Evolutionary conservation across 2,113 vertebrate genomes (phyloP).

Genomic region (Ciconia boyciana): DNA sequence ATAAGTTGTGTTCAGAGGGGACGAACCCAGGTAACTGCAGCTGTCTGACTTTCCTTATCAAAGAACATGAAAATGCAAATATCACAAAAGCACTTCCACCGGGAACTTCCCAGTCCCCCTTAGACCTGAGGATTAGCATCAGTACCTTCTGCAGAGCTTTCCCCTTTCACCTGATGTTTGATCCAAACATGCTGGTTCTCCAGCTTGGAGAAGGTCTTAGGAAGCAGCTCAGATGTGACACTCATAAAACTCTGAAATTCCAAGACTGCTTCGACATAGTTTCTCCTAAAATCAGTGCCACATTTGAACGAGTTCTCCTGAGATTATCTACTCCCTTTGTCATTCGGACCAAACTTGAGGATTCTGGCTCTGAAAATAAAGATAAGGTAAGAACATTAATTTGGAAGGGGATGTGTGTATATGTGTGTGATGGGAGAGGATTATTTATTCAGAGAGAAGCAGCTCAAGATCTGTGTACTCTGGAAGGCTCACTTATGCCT

Average conservation of each 20-base stretch:
- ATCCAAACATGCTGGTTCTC: constrained; percentile 87
- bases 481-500: not conserved
- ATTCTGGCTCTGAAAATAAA: constrained; percentile 81
- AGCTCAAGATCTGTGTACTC: not conserved
- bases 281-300: constrained; percentile 90
- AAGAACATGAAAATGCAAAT: constrained; percentile 74
- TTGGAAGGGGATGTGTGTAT: not conserved
- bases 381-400: constrained; percentile 86
- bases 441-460: not conserved
- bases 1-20: constrained; percentile 79
- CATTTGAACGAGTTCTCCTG: constrained; percentile 90
- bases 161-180: constrained; percentile 95
- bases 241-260: constrained; percentile 85
- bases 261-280: constrained; percentile 95
- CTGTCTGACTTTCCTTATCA: constrained; percentile 88
- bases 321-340: constrained; percentile 95
- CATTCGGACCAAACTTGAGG: constrained; percentile 88
- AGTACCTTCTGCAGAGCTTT: constrained; percentile 96
- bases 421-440: not conserved
- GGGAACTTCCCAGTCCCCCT: constrained; percentile 82
- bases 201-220: constrained; percentile 94
- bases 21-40: constrained; percentile 79
- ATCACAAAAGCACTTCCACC: constrained; percentile 71
- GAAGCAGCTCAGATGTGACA: constrained; percentile 88
- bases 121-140: constrained; percentile 91